These are phyloP conservation scores for Callipepla californica DNA, from an alignment of 2,113 vertebrate species.

Conservation along the genomic window DNA sequence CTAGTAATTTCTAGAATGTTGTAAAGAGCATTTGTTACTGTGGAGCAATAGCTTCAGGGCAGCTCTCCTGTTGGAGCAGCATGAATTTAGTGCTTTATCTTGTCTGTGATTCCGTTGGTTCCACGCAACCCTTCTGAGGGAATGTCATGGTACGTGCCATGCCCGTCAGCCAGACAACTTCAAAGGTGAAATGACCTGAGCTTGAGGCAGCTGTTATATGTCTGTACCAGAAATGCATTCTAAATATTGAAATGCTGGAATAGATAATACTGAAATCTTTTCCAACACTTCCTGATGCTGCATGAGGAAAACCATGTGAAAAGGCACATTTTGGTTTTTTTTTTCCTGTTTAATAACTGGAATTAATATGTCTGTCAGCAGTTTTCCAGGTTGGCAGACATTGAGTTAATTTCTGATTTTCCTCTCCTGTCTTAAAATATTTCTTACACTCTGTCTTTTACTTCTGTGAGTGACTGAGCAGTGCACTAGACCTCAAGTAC, in stretches of 20 bases:
- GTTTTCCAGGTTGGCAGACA: background rate
- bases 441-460: fast-evolving
- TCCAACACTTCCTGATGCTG: background rate
- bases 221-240: background rate
- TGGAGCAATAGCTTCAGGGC: background rate
- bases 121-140: background rate
- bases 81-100: background rate
- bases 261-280: background rate
- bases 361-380: background rate
- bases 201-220: background rate
- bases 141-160: background rate
- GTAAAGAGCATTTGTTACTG: background rate
- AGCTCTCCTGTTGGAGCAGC: slow-evolving; percentile 14
- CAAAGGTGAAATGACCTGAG: background rate
- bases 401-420: background rate
- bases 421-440: background rate
- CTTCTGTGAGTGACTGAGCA: background rate
- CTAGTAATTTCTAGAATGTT: background rate
- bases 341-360: background rate
- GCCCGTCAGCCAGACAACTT: background rate
- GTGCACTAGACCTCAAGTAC: background rate
- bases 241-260: background rate
- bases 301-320: background rate
- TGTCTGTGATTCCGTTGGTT: background rate
- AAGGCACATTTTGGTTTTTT: background rate